Evolutionary conservation across 2,797 vertebrate species (phyloP), one percentile per base, ranked within the genome.

Genomic region (Typhlichthys subterraneus): DNA sequence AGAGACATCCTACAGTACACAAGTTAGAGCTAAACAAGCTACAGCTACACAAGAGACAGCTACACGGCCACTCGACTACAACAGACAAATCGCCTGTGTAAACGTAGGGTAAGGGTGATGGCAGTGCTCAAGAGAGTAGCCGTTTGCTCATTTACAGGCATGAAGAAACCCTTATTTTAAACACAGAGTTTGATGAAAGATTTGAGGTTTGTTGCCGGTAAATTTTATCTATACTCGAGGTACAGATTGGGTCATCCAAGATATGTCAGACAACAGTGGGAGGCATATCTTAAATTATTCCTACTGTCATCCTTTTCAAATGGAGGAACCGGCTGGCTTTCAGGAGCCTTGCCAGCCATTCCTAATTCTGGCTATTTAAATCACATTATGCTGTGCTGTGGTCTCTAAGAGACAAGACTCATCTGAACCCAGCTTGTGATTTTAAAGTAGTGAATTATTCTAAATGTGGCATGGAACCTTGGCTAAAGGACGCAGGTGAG

Each of bases 251-350:
- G 68, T 77, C 61, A 59, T 17, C 54, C 38, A 58, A 72, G 70
- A 80, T 80, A 70, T 53, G 63, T 73, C 72, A 69, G 66, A 59
- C 45, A 57, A 33, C 61, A 60, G 67, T 47, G 42, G 0, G 13
- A 63, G 65, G 54, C 67, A 46, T 1, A 15, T 1, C 45, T 60
- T 75, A 75, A 69, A 80, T 85, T 80, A 81, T 85, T 76, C 70
- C 81, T 79, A 13, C 23, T 57, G 57, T 65, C 61, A 55, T 65
- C 52, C 53, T 54, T 64, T 73, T 50, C 56, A 70, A 57, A 70
- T 66, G 57, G 53, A 33, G 29, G 74, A 74, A 68, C 33, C 53
- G 62, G 38, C 62, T 51, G 8, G 31, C 53, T 12, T 57, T 31
- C 12, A 51, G 64, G n/a, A 12, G 56, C 49, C 45, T 56, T 52